Evolutionary conservation across 2,888 invertebrate genomes (phyloP), one percentile per base, ranked within the genome.

Genomic region (Patella ulyssiponensis): DNA sequence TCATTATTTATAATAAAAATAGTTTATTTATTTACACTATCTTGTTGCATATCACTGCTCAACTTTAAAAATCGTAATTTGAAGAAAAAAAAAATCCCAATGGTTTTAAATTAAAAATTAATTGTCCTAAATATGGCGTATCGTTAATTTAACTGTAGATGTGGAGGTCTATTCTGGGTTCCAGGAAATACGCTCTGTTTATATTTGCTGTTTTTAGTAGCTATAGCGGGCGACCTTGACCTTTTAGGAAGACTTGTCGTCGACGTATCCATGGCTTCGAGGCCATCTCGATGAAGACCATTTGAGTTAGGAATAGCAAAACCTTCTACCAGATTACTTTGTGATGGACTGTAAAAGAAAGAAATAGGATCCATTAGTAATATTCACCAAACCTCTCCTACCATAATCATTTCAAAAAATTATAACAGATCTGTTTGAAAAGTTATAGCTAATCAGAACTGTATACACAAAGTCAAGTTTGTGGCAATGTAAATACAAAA

Each of bases 211-310:
- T 84, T 83, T 77, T 86, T 87, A 64, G 86, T 86, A 64, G 85
- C 86, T 72, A 88, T 88, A 52, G 87, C 87, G 7, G 88, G 86
- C 69, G 88, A 85, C 70, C 85, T 84, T 33, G 86, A 84, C 76
- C 86, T 82, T 75, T 85, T 84, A n/a, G 85, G 85, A 74, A 86
- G 83, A 80, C 79, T 78, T 20, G 83, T 78, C 51, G 83, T 80
- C n/a, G 87, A 84, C 12, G 87, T 87, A 82, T 89, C 89, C 90
- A 89, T 90, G 77, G 86, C 89, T 77, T 88, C 88, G 56, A 80
- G 80, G 9, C 83, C 86, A 11, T 84, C 84, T 44, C 58, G 51
- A 75, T 77, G 64, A 33, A 79, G 69, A 44, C 79, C 79, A 53
- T 77, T 74, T 23, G 79, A 74, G 12, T 70, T 69, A 64, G 76